Evolutionary conservation across 2,888 invertebrate species (phyloP), one percentile per base, ranked within the genome.

Genomic region (Orthosia gothica): DNA sequence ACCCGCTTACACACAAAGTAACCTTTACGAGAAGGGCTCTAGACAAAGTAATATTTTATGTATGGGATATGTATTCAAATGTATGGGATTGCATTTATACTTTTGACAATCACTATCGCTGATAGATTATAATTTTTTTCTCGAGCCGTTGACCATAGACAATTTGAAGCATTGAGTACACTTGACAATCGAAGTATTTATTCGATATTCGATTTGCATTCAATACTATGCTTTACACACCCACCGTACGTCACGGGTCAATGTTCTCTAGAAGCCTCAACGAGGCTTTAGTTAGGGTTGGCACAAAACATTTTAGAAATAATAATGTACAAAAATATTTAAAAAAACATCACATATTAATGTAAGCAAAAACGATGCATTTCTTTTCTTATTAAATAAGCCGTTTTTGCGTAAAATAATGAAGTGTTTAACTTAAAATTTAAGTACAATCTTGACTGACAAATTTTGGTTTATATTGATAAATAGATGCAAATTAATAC

Each of bases 191-290:
- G 50, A 47, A 23, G 59, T 75, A 68, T 71, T 83, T 75, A 83
- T 82, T 83, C 84, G 83, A 82, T 83, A 59, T 80, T 81, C 68
- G 49, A 78, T 84, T 87, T 81, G 77, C 83, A 81, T 86, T 79
- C 76, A 75, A 82, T 72, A 86, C 76, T 81, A 80, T 71, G 66
- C 66, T 69, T 77, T 79, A 85, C 86, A 90, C 89, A 88, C 87
- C 89, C 90, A 90, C 89, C 72, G 70, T 87, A 92, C 92, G 92
- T 92, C 92, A 92, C 78, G 81, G 89, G 82, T 91, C 89, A 87
- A 87, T 65, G 87, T 59, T 82, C 89, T 68, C 52, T 82, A 13
- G 85, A 90, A 91, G 81, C 89, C 87, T 88, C 87, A 87, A 88
- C 92, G 88, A 91, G 91, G 89, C 89, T 91, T 68, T 78, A 3